phyloP scores from a whole-genome alignment of 2,888 invertebrate genomes.

The Ischnura elegans region DNA sequence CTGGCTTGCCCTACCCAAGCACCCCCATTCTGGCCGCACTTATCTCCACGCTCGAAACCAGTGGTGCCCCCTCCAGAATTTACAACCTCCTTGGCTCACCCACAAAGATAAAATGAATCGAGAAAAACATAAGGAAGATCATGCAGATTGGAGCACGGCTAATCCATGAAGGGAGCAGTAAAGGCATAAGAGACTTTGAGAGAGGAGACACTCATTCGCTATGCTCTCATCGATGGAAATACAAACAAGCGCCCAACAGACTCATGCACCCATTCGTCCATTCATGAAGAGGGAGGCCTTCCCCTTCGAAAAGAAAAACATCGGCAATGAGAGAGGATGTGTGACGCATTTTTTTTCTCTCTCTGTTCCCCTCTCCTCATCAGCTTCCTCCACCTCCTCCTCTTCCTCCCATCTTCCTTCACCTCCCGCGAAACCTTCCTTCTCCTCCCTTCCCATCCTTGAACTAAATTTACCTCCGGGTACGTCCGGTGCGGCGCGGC shows the following conservation, averaged over 20 bases:
- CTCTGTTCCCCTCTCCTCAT: too few relatives aligned
- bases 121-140: too few relatives aligned
- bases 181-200: background rate
- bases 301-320: background rate
- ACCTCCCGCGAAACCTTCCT: background rate
- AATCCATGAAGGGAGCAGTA: background rate
- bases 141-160: too few relatives aligned
- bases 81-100: too few relatives aligned
- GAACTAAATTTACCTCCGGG: slow-evolving; percentile 53
- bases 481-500: slow-evolving; percentile 48
- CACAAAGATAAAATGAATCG: too few relatives aligned
- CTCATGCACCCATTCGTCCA: background rate
- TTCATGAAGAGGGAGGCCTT: background rate
- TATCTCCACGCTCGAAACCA: too few relatives aligned
- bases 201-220: background rate
- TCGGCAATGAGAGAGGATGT: slow-evolving; percentile 8
- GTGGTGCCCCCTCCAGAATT: too few relatives aligned
- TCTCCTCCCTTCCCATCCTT: slow-evolving; percentile 2
- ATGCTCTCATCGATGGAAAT: background rate
- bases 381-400: too few relatives aligned
- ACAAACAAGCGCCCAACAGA: background rate
- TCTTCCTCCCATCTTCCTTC: background rate
- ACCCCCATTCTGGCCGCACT: too few relatives aligned
- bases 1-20: too few relatives aligned
- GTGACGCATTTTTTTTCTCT: background rate